phyloP scores from a whole-genome alignment of 2,113 vertebrate genomes.

The Eidolon helvum region DNA sequence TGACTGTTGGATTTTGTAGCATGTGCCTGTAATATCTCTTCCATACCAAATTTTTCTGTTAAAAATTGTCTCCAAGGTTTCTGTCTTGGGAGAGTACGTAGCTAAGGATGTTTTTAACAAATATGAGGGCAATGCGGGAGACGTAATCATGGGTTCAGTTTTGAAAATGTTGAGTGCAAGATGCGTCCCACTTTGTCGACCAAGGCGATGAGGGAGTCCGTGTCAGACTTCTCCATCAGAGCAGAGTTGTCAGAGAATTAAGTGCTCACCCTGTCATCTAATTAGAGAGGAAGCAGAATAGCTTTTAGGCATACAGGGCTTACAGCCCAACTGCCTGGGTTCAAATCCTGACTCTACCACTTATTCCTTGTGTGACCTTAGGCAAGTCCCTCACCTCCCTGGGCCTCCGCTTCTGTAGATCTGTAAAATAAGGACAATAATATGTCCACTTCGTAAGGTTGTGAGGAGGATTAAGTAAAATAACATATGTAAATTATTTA shows the following conservation, averaged over 20 bases:
- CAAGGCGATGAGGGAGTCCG: not conserved
- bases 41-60: not conserved
- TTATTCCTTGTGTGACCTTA: not conserved
- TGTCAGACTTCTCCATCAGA: not conserved
- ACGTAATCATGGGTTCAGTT: not conserved
- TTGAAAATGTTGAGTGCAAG: not conserved
- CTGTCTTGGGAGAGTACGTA: not conserved
- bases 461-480: not conserved
- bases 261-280: not conserved
- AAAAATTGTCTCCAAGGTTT: not conserved
- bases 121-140: not conserved
- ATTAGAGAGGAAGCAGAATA: not conserved
- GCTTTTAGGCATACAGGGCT: not conserved
- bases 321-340: not conserved
- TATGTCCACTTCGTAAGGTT: not conserved
- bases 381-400: not conserved
- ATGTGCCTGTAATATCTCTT: not conserved
- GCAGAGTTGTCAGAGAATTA: not conserved
- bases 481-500: not conserved
- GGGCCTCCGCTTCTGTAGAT: not conserved
- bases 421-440: not conserved
- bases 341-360: not conserved
- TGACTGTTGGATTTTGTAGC: not conserved
- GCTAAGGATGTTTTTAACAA: not conserved
- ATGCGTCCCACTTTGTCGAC: not conserved